Conservation (phyloP, 2,797 vertebrate species). For the Phylloscopus collybita region DNA sequence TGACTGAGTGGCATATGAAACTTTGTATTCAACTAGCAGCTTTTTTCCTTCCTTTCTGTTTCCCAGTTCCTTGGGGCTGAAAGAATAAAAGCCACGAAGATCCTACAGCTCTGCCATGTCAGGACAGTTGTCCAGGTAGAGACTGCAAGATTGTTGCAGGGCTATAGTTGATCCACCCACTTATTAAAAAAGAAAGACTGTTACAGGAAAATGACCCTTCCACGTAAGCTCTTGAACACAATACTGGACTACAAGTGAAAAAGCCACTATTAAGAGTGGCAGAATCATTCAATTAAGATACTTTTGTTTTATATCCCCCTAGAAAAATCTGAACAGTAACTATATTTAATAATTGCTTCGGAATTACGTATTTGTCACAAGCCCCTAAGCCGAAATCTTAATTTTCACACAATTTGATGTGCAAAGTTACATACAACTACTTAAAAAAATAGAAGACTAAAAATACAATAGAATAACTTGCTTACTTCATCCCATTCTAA, state of each 20-base stretch:
- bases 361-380: not conserved
- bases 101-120: not conserved
- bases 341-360: not conserved
- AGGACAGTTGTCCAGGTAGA: not conserved
- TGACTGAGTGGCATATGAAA: not conserved
- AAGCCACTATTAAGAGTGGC: not conserved
- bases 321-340: not conserved
- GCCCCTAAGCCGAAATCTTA: not conserved
- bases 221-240: not conserved
- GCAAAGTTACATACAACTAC: not conserved
- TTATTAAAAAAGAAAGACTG: not conserved
- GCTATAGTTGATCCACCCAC: not conserved
- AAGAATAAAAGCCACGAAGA: not conserved
- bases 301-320: not conserved
- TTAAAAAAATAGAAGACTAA: not conserved
- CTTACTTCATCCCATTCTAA: conserved; percentile 97
- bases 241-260: not conserved
- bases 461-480: conserved; percentile 11
- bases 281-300: not conserved
- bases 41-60: not conserved
- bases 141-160: not conserved
- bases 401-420: not conserved
- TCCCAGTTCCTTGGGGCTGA: not conserved
- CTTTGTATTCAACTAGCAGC: not conserved
- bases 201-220: not conserved